These are phyloP conservation scores for Schizotus pectinicornis DNA, from an alignment of 2,888 invertebrate genomes.

Conservation along the genomic window DNA sequence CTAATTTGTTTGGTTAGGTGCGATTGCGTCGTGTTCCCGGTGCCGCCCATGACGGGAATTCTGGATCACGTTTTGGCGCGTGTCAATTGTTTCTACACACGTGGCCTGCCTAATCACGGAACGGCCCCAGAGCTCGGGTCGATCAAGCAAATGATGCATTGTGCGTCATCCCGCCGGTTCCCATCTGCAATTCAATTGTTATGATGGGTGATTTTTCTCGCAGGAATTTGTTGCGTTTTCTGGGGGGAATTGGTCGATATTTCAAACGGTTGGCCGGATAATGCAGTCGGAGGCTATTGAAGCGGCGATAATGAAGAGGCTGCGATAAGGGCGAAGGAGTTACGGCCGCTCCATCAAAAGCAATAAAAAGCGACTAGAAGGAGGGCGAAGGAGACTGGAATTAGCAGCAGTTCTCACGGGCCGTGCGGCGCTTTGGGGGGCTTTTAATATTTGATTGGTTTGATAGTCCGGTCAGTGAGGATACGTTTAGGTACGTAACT, in stretches of 20 bases:
- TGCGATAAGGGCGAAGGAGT: conserved; percentile 13
- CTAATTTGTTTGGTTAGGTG: too few species aligned
- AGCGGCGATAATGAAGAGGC: conserved; percentile 19
- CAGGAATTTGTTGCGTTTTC: conserved; percentile 20
- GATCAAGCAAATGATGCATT: conserved; percentile 2
- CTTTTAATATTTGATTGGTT: not conserved
- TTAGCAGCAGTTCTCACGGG: not conserved
- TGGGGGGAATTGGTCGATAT: conserved; percentile 9
- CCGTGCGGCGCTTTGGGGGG: too few species aligned
- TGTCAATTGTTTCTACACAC: not conserved
- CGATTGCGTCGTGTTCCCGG: too few species aligned
- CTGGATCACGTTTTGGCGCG: too few species aligned
- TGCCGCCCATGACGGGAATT: too few species aligned
- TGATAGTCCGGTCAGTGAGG: not conserved
- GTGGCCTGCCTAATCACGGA: conserved; percentile 8
- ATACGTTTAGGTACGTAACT: too few species aligned
- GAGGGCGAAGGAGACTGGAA: not conserved
- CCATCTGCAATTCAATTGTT: conserved; percentile 25
- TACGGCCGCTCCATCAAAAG: conserved; percentile 1
- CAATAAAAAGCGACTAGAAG: conserved; percentile 9
- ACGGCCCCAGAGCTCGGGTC: not conserved
- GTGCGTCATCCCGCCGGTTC: conserved; percentile 6
- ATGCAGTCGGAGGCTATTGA: conserved; percentile 13
- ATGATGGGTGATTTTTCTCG: conserved; percentile 11
- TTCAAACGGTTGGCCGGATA: conserved; percentile 11